Conservation (phyloP, 2,113 vertebrate genomes). For the Oryzias melastigma region DNA sequence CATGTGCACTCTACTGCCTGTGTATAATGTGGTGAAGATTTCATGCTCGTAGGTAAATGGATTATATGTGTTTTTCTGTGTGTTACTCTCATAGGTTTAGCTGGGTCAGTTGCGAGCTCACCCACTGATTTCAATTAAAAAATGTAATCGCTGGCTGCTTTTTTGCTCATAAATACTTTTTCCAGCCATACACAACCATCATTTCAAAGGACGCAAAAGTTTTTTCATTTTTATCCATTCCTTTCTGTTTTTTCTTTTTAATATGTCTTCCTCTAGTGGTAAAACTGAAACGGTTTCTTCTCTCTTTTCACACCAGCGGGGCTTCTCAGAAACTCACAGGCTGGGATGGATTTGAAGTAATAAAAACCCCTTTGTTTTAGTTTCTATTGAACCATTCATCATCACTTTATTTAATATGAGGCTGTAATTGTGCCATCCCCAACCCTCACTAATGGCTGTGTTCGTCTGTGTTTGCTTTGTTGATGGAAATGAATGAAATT, state of each 20-base stretch:
- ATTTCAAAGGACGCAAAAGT: conserved; percentile 53
- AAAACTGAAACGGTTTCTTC: conserved; percentile 51
- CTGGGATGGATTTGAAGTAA: conserved; percentile 78
- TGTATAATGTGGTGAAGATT: conserved; percentile 8
- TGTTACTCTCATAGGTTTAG: conserved; percentile 20
- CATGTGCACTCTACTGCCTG: conserved; percentile 5
- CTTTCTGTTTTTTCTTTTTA: conserved; percentile 27
- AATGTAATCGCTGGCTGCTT: conserved; percentile 45
- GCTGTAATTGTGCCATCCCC: conserved; percentile 86
- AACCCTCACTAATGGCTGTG: conserved; percentile 82
- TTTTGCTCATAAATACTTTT: conserved; percentile 19
- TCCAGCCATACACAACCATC: conserved; percentile 41
- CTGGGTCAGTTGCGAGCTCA: conserved; percentile 61
- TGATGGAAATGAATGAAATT: conserved; percentile 99
- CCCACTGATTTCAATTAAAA: conserved; percentile 65
- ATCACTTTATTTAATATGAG: conserved; percentile 89
- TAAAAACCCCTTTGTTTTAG: conserved; percentile 87
- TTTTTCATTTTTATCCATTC: conserved; percentile 15
- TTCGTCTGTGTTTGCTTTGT: conserved; percentile 94
- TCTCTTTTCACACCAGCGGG: conserved; percentile 39
- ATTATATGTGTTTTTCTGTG: conserved; percentile 11
- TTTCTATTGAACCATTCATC: conserved; percentile 91
- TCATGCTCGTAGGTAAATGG: conserved; percentile 30
- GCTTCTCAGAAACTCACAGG: conserved; percentile 46
- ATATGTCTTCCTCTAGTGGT: conserved; percentile 23